A percentile compares a stretch with the other conserved stretches of the same genome.
phyloP scores from a whole-genome alignment of 2,888 invertebrate species.

The Opisthograptis luteolata region DNA sequence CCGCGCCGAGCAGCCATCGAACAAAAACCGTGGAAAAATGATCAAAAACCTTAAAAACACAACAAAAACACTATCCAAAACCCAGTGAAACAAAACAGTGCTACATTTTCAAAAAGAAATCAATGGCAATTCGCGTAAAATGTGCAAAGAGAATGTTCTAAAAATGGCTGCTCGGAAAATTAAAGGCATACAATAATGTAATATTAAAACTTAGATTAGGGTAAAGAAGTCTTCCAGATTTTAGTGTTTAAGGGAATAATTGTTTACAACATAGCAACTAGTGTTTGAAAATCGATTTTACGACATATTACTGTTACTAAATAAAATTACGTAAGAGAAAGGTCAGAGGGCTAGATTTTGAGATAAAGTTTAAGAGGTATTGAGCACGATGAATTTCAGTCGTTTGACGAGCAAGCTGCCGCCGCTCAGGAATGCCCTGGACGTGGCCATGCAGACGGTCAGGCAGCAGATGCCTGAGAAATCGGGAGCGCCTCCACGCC shows the following conservation, averaged over 20 bases:
- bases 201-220: slow-evolving; percentile 53
- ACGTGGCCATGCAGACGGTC: slow-evolving; percentile 93
- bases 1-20: slow-evolving; percentile 64
- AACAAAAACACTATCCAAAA: slow-evolving; percentile 33
- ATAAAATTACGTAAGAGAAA: slow-evolving; percentile 24
- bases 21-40: slow-evolving; percentile 60
- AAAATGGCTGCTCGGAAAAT: slow-evolving; percentile 65
- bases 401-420: slow-evolving; percentile 85
- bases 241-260: slow-evolving; percentile 45
- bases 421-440: slow-evolving; percentile 89
- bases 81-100: slow-evolving; percentile 33
- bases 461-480: slow-evolving; percentile 91
- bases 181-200: slow-evolving; percentile 58
- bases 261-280: slow-evolving; percentile 29
- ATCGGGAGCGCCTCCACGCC: slow-evolving; percentile 75
- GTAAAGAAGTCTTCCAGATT: slow-evolving; percentile 80
- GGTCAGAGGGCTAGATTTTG: slow-evolving; percentile 23
- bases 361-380: slow-evolving; percentile 22
- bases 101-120: slow-evolving; percentile 33
- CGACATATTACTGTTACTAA: slow-evolving; percentile 14
- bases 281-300: slow-evolving; percentile 42
- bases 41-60: slow-evolving; percentile 50
- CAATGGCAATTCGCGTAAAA: slow-evolving; percentile 33
- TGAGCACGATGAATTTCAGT: slow-evolving; percentile 73
- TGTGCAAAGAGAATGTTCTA: slow-evolving; percentile 30